Evolutionary conservation across 2,113 vertebrate species (phyloP).

Genomic region (Circaetus cinerascens): DNA sequence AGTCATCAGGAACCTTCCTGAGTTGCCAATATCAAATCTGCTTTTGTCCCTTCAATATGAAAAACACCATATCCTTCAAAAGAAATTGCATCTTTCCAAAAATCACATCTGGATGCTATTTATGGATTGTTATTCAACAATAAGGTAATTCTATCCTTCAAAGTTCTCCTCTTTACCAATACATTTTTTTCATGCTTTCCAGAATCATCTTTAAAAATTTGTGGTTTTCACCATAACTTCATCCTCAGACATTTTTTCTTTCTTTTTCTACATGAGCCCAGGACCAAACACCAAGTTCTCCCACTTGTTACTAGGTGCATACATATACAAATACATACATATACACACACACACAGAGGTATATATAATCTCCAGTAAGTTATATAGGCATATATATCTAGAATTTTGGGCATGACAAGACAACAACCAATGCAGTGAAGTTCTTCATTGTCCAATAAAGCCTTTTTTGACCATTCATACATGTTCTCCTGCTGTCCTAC

Average conservation of each 20-base stretch:
- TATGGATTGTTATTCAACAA: background rate
- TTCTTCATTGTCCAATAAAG: background rate
- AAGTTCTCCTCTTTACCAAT: background rate
- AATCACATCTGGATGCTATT: background rate
- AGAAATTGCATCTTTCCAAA: background rate
- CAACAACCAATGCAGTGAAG: background rate
- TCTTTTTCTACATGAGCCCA: rapidly evolving
- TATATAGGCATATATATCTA: background rate
- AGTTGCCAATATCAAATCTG: background rate
- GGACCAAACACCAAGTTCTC: background rate
- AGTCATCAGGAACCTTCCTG: background rate
- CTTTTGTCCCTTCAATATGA: background rate
- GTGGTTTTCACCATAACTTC: background rate
- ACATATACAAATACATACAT: background rate
- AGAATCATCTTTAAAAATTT: background rate
- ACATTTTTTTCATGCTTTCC: background rate
- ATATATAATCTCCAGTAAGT: background rate
- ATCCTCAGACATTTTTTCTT: background rate
- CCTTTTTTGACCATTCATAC: background rate
- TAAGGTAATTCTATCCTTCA: background rate
- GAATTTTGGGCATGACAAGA: background rate
- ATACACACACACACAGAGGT: background rate
- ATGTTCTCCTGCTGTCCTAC: background rate
- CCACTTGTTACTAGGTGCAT: background rate
- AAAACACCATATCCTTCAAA: background rate